These are phyloP conservation scores for Diglossa cyanea DNA, from an alignment of 2,797 vertebrate genomes.

Conservation along the genomic window DNA sequence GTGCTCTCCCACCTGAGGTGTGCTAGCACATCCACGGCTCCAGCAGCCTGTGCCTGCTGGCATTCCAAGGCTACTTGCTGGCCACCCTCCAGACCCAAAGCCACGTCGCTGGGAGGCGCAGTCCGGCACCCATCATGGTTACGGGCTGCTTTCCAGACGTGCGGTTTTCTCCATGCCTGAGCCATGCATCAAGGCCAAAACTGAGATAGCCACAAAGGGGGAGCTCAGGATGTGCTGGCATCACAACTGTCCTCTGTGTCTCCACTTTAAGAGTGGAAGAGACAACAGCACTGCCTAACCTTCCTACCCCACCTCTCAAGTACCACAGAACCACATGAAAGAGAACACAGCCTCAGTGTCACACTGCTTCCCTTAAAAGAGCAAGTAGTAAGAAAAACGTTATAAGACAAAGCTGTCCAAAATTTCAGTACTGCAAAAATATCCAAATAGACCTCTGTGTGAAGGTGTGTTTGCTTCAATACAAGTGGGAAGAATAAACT, in stretches of 20 bases:
- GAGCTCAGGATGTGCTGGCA: not conserved
- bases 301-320: not conserved
- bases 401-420: not conserved
- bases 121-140: accelerated
- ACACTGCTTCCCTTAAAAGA: not conserved
- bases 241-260: not conserved
- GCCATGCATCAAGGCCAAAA: not conserved
- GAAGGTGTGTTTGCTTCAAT: not conserved
- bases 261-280: not conserved
- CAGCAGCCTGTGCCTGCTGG: not conserved
- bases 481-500: not conserved
- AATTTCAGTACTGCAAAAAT: not conserved
- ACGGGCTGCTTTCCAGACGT: not conserved
- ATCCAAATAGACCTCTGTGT: not conserved
- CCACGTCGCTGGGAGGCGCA: not conserved
- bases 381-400: not conserved
- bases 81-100: not conserved
- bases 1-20: not conserved
- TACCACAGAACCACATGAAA: not conserved
- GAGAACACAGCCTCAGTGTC: not conserved
- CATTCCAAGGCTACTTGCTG: accelerated
- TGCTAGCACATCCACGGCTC: not conserved
- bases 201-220: not conserved
- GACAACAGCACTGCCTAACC: accelerated
- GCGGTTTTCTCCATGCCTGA: not conserved